Conservation (phyloP, 2,797 vertebrate genomes). For the Spondyliosoma cantharus region DNA sequence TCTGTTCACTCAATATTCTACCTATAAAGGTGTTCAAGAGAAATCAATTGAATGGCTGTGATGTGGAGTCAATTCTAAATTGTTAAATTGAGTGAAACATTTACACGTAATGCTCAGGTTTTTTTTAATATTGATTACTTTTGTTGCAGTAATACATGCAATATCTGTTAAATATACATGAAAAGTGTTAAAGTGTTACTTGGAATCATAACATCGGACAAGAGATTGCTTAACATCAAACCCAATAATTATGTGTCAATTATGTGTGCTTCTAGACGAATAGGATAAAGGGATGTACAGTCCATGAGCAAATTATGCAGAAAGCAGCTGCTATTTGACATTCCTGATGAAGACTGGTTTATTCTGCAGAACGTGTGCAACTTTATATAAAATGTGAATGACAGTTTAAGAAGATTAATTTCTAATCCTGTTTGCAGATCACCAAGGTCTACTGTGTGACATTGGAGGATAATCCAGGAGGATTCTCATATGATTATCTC, state of each 20-base stretch:
- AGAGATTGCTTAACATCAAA: constrained; percentile 5
- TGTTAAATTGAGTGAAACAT: constrained; percentile 56
- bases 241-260: constrained; percentile 7
- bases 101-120: constrained; percentile 21
- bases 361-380: constrained; percentile 18
- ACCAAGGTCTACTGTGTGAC: constrained; percentile 41
- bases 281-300: too few species aligned
- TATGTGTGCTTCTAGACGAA: not conserved
- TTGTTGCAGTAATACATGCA: constrained; percentile 9
- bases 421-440: constrained; percentile 68
- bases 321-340: constrained; percentile 17
- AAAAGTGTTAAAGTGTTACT: not conserved
- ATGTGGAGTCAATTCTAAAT: constrained; percentile 58
- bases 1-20: constrained; percentile 62
- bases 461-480: constrained; percentile 50
- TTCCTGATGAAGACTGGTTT: constrained; percentile 37
- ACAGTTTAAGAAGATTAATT: constrained; percentile 65
- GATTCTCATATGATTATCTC: constrained; percentile 42
- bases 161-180: not conserved
- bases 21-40: constrained; percentile 60
- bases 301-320: not conserved
- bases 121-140: constrained; percentile 38
- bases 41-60: constrained; percentile 70
- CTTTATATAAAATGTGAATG: constrained; percentile 43
- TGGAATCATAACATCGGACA: not conserved